Base-by-base conservation (phyloP, 2,888 invertebrate species). In the Eilema griseolum region DNA sequence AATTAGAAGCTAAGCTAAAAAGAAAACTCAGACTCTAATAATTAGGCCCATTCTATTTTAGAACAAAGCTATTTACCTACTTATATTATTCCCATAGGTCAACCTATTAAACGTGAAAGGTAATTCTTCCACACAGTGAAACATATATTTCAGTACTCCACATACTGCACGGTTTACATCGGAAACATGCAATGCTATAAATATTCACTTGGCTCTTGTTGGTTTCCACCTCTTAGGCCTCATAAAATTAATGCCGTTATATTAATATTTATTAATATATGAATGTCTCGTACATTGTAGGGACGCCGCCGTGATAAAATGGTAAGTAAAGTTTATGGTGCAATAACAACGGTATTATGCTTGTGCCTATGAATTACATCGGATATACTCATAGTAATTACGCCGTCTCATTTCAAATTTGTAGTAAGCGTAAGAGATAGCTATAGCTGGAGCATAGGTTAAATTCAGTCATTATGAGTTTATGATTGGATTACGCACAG, bases 251-350 rank as follows among this genome's bases (percentile, higher is more conserved):
- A 94, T 94, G 89, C 89, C 84, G 85, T 83, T 85, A 90, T 92
- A 94, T 94, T 94, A 92, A 91, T 93, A 93, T 94, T 94, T 93
- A 93, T 93, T 94, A 92, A 93, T 92, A 90, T 90, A 90, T 87
- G 89, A 89, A 90, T 89, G 86, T 87, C 88, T 88, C 84, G 72
- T 83, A 83, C 80, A 79, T 74, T 81, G 82, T 88, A 84, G 84
- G 86, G 85, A 91, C 90, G 89, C 89, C 84, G 81, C 83, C 89
- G 90, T 92, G 90, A 90, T 92, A 92, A 92, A 91, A 92, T 91
- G 87, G 85, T 91, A 92, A 93, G 89, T 92, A 85, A 91, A 91
- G 79, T 94, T 94, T 94, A 94, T 91, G 90, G 81, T 85, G 90
- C 84, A 90, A 93, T 93, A 93, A 93, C 81, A 89, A 83, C 83